These are phyloP conservation scores for Pseudomyrmex sp. DNA, from an alignment of 1,140 invertebrate genomes.

Conservation along the genomic window DNA sequence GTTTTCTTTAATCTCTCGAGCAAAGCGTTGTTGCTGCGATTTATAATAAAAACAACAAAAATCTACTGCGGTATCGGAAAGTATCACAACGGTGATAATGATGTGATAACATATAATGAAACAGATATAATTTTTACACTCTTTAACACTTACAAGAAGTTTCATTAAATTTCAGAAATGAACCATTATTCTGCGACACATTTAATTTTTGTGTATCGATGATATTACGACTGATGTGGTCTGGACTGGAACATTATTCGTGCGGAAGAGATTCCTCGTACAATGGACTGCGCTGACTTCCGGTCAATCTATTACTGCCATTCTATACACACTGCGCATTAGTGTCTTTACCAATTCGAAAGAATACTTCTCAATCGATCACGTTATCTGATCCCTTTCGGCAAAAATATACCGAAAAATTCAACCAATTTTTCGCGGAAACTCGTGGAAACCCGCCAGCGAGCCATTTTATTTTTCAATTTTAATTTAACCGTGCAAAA, in stretches of 20 bases:
- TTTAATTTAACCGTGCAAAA: neutral
- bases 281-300: constrained; percentile 47
- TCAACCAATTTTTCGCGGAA: neutral
- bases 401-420: constrained; percentile 2
- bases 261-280: neutral
- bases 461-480: neutral
- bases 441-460: neutral
- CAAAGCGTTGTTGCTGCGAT: neutral
- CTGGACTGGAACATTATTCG: constrained; percentile 31
- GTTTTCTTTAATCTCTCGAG: neutral
- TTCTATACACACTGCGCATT: constrained; percentile 29
- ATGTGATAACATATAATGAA: neutral
- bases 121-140: neutral
- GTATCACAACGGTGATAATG: too few species aligned
- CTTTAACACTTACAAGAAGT: too few species aligned
- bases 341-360: constrained; percentile 41
- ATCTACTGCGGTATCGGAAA: neutral
- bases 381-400: neutral
- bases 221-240: neutral
- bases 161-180: neutral
- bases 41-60: neutral
- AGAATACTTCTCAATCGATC: constrained; percentile 41
- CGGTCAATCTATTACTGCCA: constrained; percentile 56
- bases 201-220: constrained; percentile 41
- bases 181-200: neutral